These are phyloP conservation scores for Eremobia ochroleuca DNA, from an alignment of 2,888 invertebrate species.

Conservation along the genomic window DNA sequence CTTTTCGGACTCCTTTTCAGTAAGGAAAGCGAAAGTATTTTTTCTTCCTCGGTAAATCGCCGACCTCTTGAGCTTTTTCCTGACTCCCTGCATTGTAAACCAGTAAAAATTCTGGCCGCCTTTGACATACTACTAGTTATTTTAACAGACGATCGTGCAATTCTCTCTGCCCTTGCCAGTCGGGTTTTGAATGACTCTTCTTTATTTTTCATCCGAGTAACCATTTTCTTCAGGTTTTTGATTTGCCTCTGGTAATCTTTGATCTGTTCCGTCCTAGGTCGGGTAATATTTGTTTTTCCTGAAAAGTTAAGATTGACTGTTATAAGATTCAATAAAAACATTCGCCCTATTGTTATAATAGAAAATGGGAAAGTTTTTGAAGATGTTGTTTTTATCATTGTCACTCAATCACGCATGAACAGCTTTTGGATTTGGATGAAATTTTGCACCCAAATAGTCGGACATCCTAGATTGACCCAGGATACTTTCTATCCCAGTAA, in stretches of 20 bases:
- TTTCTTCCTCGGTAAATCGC: not conserved
- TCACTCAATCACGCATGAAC: no score
- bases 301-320: not conserved
- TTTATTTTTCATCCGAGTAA: conserved; percentile 1
- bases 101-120: conserved; percentile 1
- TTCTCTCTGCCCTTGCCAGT: not conserved
- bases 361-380: not conserved
- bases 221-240: conserved; percentile 4
- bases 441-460: no score
- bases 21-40: conserved; percentile 2
- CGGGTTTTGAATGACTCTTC: conserved; percentile 6
- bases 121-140: not conserved
- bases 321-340: not conserved
- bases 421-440: no score
- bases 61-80: conserved; percentile 1
- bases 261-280: not conserved
- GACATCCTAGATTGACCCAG: no score
- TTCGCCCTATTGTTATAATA: not conserved
- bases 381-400: not conserved
- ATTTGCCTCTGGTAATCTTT: not conserved
- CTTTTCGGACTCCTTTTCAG: conserved; percentile 3
- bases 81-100: conserved; percentile 3
- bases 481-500: no score
- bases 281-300: not conserved
- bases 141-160: conserved; percentile 4